phyloP scores from a whole-genome alignment of 2,113 vertebrate genomes.

The Psilopsiagon aurifrons region DNA sequence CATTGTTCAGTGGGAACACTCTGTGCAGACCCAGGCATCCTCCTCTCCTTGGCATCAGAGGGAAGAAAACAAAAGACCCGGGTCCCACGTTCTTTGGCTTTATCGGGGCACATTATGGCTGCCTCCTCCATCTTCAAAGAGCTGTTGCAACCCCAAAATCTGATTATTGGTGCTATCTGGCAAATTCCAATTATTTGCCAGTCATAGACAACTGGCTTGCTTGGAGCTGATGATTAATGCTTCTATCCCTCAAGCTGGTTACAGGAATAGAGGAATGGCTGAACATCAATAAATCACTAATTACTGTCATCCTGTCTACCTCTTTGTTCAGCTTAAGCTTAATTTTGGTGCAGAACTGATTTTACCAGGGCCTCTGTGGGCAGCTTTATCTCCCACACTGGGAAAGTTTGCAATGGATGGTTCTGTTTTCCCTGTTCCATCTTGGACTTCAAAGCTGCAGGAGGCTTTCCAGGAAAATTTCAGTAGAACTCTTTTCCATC shows the following conservation, averaged over 20 bases:
- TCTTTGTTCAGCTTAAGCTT: background rate
- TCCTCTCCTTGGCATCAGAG: conserved; percentile 67
- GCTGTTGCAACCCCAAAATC: conserved; percentile 34
- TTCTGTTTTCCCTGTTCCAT: background rate
- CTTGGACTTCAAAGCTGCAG: background rate
- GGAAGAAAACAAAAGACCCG: conserved; percentile 45
- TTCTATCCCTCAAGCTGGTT: background rate
- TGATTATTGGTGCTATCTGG: background rate
- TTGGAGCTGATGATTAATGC: background rate
- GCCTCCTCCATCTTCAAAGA: conserved; percentile 43
- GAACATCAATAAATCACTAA: background rate
- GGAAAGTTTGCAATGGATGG: background rate
- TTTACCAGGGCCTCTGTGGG: background rate
- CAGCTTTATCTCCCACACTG: background rate
- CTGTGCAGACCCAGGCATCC: conserved; percentile 66
- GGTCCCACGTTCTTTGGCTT: conserved; percentile 21
- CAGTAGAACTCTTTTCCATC: background rate
- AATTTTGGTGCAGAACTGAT: background rate
- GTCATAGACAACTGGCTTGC: background rate
- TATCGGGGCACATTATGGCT: conserved; percentile 32
- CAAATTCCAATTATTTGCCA: conserved; percentile 4
- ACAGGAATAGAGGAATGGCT: background rate
- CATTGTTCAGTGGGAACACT: conserved; percentile 73
- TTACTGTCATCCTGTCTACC: background rate
- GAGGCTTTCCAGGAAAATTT: background rate